These are phyloP conservation scores for Lutjanus erythropterus DNA, from an alignment of 2,113 vertebrate genomes.

Conservation along the genomic window DNA sequence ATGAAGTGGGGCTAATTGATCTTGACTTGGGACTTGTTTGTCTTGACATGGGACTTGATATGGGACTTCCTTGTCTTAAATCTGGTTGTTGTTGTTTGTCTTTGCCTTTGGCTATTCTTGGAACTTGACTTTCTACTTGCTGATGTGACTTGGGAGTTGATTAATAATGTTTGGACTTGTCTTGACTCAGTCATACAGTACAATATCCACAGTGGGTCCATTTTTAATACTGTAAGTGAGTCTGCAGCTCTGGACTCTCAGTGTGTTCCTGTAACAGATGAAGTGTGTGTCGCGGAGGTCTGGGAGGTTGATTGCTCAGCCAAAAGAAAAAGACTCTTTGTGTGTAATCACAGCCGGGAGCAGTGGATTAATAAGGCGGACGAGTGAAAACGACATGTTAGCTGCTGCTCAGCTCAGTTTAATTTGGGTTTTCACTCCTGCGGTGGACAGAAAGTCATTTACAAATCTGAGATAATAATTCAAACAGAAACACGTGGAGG, in stretches of 20 bases:
- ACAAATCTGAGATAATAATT: slow-evolving; percentile 37
- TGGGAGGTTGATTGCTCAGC: slow-evolving; percentile 38
- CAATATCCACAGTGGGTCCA: not conserved
- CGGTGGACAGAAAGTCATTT: slow-evolving; percentile 44
- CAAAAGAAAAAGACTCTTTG: slow-evolving; percentile 38
- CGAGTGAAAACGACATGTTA: slow-evolving; percentile 16
- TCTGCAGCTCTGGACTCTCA: not conserved
- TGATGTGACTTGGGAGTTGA: not conserved
- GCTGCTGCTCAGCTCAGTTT: slow-evolving; percentile 35
- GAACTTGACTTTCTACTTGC: too few relatives aligned
- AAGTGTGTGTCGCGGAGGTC: slow-evolving; percentile 12
- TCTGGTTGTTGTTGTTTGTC: not conserved
- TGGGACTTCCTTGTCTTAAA: not conserved
- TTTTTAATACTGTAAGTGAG: not conserved
- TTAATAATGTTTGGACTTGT: not conserved
- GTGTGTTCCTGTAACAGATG: slow-evolving; percentile 33
- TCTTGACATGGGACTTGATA: not conserved
- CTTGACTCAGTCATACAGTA: not conserved
- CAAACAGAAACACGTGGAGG: slow-evolving; percentile 7
- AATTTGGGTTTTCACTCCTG: slow-evolving; percentile 41
- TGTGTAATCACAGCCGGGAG: slow-evolving; percentile 42
- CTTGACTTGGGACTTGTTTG: not conserved
- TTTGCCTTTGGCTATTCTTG: too few relatives aligned
- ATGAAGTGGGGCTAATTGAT: not conserved
- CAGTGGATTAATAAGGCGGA: slow-evolving; percentile 39